Evolutionary conservation across 2,797 vertebrate species (phyloP), one percentile per base, ranked within the genome.

Genomic region (Enteromius treurensis): DNA sequence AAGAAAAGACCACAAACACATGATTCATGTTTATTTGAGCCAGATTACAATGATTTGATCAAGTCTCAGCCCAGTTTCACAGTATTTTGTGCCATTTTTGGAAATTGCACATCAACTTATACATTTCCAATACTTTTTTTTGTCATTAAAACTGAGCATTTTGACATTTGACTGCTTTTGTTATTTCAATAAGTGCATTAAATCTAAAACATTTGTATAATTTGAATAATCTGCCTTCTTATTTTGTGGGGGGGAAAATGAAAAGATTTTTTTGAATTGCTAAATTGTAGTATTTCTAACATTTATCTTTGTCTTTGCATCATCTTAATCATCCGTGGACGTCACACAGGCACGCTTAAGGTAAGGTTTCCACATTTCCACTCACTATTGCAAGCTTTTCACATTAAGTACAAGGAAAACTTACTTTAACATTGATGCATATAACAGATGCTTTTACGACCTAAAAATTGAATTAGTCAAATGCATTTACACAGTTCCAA

Each of bases 341-440:
- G 7, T 65, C 37, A 4, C 26, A n/a, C 73, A 96, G 94, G 89
- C 88, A 89, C 92, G 86, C 88, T 96, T 73, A 95, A 95, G 94
- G 95, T 96, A 94, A 94, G 94, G 4, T 68, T 77, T 29, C 17
- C 34, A 62, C 7, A 26, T 51, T 26, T n/a, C n/a, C 37, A 17
- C 53, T 60, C 8, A 60, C 1, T 21, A n/a, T 8, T 67, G n/a
- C 37, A 70, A 42, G n/a, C 51, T 32, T 58, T 58, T 32, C 17
- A n/a, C 17, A 32, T 55, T 17, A 75, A 60, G n/a, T 47, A 19
- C 23, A 62, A 32, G 26, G 32, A 65, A 65, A 17, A 32, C 6
- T 32, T 64, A 3, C 60, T 32, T 32, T 64, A 62, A 62, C 13
- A 17, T 64, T 3, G 1, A 17, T 64, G 60, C 60, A 64, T 17